Percentiles rank a stretch among this genome's conserved stretches.
Evolutionary conservation across 2,113 vertebrate genomes (phyloP).

Genomic region (Lepisosteus oculatus): DNA sequence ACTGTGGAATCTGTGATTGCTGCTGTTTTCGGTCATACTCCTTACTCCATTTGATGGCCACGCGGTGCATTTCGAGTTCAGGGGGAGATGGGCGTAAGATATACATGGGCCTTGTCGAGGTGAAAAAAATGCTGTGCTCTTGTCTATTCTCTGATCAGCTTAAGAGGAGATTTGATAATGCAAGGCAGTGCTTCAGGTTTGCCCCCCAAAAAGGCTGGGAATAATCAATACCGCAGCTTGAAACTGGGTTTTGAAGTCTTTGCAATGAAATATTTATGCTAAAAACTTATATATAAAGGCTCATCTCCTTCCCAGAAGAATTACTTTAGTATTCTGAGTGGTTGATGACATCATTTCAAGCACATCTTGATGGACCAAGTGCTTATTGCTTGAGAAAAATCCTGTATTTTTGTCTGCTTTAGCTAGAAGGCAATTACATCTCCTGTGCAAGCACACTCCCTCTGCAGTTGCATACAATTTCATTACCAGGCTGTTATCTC

Average conservation of each 20-base stretch:
- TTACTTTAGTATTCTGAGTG: slow-evolving; percentile 15
- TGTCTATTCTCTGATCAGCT: slow-evolving; percentile 18
- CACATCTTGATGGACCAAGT: slow-evolving; percentile 16
- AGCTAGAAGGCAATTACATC: slow-evolving; percentile 17
- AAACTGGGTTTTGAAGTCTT: slow-evolving; percentile 18
- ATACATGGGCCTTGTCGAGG: neutral
- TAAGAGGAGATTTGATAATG: slow-evolving; percentile 14
- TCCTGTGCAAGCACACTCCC: neutral
- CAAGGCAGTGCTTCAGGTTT: slow-evolving; percentile 22
- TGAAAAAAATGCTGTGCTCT: neutral
- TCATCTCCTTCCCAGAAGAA: slow-evolving; percentile 15
- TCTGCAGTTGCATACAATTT: neutral
- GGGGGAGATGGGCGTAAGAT: neutral
- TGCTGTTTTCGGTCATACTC: slow-evolving; percentile 20
- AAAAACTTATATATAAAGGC: slow-evolving; percentile 24
- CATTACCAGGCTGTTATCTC: slow-evolving; percentile 6
- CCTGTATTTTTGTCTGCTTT: slow-evolving; percentile 2
- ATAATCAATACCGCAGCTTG: slow-evolving; percentile 26
- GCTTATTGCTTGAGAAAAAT: slow-evolving; percentile 10
- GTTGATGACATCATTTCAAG: slow-evolving; percentile 22
- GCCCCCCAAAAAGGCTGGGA: slow-evolving; percentile 15
- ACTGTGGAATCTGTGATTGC: too few species aligned
- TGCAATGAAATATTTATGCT: slow-evolving; percentile 25
- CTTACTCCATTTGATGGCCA: neutral
- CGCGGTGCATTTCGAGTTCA: neutral